These are phyloP conservation scores for Drosophila aff. DNA, from an alignment of 1,140 invertebrate genomes.

Conservation along the genomic window DNA sequence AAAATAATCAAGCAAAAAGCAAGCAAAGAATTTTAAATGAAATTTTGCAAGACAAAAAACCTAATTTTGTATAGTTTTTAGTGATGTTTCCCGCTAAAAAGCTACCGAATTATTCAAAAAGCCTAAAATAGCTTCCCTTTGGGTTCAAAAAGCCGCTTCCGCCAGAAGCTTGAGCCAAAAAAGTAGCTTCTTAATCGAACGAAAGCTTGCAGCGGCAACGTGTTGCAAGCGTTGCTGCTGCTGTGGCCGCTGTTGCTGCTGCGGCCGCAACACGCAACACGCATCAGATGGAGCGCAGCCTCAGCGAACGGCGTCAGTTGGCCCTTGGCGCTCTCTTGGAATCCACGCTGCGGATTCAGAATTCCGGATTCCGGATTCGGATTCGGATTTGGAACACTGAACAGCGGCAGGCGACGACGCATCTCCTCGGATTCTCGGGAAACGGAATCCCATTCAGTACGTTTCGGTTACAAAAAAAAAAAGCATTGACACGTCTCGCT, in stretches of 20 bases:
- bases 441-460: slow-evolving; percentile 24
- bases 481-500: not conserved
- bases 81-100: not conserved
- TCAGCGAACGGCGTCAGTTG: too few species aligned
- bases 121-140: not conserved
- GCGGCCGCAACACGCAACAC: slow-evolving; percentile 1
- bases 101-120: not conserved
- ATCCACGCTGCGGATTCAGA: slow-evolving; percentile 44
- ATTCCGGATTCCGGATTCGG: slow-evolving; percentile 22
- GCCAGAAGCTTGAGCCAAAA: not conserved
- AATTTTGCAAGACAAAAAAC: not conserved
- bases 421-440: slow-evolving; percentile 21
- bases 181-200: not conserved
- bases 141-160: not conserved
- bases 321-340: slow-evolving; percentile 14
- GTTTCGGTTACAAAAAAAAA: slow-evolving; percentile 1
- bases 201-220: slow-evolving; percentile 36
- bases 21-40: not conserved
- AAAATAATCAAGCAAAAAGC: not conserved
- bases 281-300: slow-evolving; percentile 14
- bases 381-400: slow-evolving; percentile 16
- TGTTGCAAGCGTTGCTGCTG: not conserved
- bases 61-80: not conserved
- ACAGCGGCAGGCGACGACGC: slow-evolving; percentile 2
- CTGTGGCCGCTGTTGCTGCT: slow-evolving; percentile 2